Evolutionary conservation across 2,888 invertebrate genomes (phyloP).

Genomic region (Coenonympha arcania): DNA sequence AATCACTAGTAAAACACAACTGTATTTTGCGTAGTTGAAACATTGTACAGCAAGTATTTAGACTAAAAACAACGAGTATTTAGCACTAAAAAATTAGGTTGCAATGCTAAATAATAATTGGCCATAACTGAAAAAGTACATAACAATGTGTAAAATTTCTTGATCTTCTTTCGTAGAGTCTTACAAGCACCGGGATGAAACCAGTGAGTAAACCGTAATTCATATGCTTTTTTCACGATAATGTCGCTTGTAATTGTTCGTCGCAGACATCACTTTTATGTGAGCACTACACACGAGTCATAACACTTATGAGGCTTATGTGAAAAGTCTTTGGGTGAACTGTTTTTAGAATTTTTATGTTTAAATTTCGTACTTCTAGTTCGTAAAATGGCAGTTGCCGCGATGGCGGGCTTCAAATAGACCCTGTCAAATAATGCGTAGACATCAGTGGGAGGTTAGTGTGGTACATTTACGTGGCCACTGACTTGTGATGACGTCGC

Average conservation of each 20-base stretch:
- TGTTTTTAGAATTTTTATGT: conserved; percentile 2
- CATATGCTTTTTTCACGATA: conserved; percentile 12
- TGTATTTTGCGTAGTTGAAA: background rate
- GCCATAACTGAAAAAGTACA: background rate
- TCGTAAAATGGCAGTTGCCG: conserved; percentile 69
- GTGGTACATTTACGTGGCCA: conserved; percentile 31
- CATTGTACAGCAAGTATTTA: conserved; percentile 8
- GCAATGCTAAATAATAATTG: background rate
- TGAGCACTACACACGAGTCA: conserved; percentile 19
- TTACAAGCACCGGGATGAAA: conserved; percentile 60
- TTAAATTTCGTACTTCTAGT: conserved; percentile 55
- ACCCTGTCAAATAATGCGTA: conserved; percentile 57
- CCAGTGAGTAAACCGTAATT: conserved; percentile 55
- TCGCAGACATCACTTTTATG: conserved; percentile 15
- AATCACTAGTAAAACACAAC: conserved; percentile 3
- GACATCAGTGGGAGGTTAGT: conserved; percentile 57
- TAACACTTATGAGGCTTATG: background rate
- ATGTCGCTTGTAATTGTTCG: conserved; percentile 16
- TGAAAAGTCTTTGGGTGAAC: conserved; percentile 10
- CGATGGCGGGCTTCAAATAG: conserved; percentile 72
- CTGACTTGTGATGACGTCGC: background rate
- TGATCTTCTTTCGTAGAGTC: conserved; percentile 59
- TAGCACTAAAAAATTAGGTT: conserved; percentile 13
- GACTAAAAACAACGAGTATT: background rate
- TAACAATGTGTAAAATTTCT: conserved; percentile 34